Base-by-base conservation (phyloP, 2,888 invertebrate species). In the Neoascia interrupta region DNA sequence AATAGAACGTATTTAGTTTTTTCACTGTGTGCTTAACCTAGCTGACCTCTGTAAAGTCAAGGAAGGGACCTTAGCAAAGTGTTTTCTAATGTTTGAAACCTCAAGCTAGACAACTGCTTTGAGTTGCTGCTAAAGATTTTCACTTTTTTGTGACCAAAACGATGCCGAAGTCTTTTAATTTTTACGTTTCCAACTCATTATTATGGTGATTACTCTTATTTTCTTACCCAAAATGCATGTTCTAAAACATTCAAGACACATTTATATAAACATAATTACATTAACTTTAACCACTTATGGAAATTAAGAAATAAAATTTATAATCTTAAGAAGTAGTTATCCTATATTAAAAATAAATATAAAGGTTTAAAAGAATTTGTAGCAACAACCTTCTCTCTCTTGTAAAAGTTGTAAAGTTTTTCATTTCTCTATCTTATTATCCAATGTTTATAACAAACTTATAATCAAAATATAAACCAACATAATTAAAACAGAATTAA, bases 331-430 rank as follows among this genome's bases (percentile, higher is more conserved):
- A 37, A 53, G 11, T 45, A 49, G 31, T 47, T 54, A 69, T 5
- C 8, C 3, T 28, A 76, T 31, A 63, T 16, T 69, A 47, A 58
- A 28, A 63, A 28, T 39, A 19, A 36, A 19, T 21, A 53, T 0
- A 49, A 61, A 13, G 23, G 23, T 26, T n/a, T 37, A 37, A 47
- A 6, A 36, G 51, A 45, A 43, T 13, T 54, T 39, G 23, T 51
- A 37, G 11, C 53, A 53, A 61, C 53, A 3, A 31, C n/a, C 31
- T 4, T 53, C 56, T 70, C 51, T 70, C 36, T 75, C 79, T 66
- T 72, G 72, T 66, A 79, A 72, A 72, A 66, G 54, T 79, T 79
- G 79, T 72, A 79, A 79, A 79, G 37, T 72, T 72, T 76, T 69
- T 70, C 45, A 72, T 72, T 79, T 79, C 47, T 53, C 43, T 54